Conservation (phyloP, 2,888 invertebrate species). For the Tipula vernalis region DNA sequence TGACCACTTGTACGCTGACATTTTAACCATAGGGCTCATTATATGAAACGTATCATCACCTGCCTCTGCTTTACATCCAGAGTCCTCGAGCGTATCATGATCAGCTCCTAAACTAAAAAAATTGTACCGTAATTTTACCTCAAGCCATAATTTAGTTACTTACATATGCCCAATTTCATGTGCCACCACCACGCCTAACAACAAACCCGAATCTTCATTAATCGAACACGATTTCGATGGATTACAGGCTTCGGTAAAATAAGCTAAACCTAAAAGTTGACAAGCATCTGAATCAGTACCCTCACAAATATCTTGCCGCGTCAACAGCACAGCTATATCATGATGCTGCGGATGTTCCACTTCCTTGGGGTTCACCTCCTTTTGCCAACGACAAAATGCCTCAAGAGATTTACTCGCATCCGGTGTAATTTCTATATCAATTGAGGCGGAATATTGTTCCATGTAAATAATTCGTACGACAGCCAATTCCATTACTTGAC, state of each 20-base stretch:
- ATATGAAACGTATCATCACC: constrained; percentile 40
- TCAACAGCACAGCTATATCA: constrained; percentile 46
- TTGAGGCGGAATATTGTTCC: constrained; percentile 40
- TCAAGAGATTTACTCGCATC: constrained; percentile 44
- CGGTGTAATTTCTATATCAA: constrained; percentile 37
- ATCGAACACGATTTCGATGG: constrained; percentile 48
- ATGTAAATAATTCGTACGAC: constrained; percentile 43
- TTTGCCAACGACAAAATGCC: constrained; percentile 53
- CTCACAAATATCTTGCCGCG: constrained; percentile 45
- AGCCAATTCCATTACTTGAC: constrained; percentile 44
- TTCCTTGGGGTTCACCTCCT: constrained; percentile 41
- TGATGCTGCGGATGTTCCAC: constrained; percentile 45
- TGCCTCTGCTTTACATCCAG: constrained; percentile 34
- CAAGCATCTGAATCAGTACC: constrained; percentile 33
- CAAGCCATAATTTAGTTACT: constrained; percentile 24
- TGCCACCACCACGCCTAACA: constrained; percentile 48
- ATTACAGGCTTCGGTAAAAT: constrained; percentile 51
- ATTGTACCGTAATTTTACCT: not conserved
- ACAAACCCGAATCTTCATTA: constrained; percentile 53
- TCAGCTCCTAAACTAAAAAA: constrained; percentile 33
- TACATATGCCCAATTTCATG: constrained; percentile 61
- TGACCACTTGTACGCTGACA: constrained; percentile 43
- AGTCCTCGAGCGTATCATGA: constrained; percentile 33
- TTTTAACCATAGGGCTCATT: constrained; percentile 45
- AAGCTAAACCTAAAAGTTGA: constrained; percentile 51